A percentile compares a stretch with the other conserved stretches of the same genome.
Evolutionary conservation across 2,113 vertebrate genomes (phyloP).

Genomic region (Ophthalmolycus amberensis): DNA sequence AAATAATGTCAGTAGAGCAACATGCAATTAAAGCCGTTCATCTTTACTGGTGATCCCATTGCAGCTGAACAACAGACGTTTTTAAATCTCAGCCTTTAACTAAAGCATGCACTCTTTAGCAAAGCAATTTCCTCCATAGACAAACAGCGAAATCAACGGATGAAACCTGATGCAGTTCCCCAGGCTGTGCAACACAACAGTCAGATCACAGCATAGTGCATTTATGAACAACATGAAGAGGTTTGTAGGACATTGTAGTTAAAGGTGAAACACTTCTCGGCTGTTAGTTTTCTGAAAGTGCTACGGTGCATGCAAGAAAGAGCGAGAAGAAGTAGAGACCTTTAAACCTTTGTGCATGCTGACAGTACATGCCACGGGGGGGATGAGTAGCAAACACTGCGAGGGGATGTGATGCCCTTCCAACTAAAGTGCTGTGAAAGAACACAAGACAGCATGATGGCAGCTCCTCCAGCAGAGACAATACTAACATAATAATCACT

Average conservation of each 20-base stretch:
- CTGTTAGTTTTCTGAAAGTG: constrained; percentile 16
- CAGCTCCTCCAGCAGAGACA: neutral
- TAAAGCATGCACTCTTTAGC: neutral
- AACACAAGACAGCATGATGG: constrained; percentile 59
- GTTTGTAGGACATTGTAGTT: neutral
- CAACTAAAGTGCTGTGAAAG: constrained; percentile 61
- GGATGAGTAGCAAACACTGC: constrained; percentile 47
- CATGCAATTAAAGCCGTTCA: constrained; percentile 2
- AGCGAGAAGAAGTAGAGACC: constrained; percentile 21
- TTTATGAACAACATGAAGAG: neutral
- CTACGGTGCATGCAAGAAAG: constrained; percentile 22
- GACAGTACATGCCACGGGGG: constrained; percentile 55
- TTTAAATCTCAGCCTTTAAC: neutral
- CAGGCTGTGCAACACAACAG: neutral
- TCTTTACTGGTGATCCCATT: neutral
- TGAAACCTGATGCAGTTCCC: constrained; percentile 3
- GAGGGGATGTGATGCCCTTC: constrained; percentile 18
- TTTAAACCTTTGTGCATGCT: constrained; percentile 63
- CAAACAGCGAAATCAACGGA: neutral
- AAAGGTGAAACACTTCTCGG: neutral
- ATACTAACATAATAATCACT: neutral
- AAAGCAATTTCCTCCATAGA: neutral
- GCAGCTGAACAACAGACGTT: neutral
- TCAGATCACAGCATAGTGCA: neutral
- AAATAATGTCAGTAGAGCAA: neutral